phyloP scores from a whole-genome alignment of 2,888 invertebrate species.

The Sialis lutaria region DNA sequence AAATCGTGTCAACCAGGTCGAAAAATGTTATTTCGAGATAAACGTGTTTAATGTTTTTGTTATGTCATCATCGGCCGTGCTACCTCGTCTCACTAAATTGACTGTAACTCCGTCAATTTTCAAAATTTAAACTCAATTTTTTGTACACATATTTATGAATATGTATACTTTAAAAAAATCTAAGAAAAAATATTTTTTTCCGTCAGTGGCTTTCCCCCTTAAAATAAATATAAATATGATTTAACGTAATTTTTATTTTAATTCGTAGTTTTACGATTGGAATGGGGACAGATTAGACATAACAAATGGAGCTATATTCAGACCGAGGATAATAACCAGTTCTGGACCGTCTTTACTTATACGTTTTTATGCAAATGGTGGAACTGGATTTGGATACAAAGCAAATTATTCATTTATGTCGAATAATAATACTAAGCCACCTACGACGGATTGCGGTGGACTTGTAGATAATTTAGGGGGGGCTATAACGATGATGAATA shows the following conservation, averaged over 20 bases:
- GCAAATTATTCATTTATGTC: slow-evolving; percentile 34
- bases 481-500: slow-evolving; percentile 59
- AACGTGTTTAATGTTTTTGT: too few species aligned
- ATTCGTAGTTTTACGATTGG: slow-evolving; percentile 42
- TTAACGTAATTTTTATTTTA: slow-evolving; percentile 3
- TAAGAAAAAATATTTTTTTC: too few species aligned
- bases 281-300: slow-evolving; percentile 46
- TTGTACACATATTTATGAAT: too few species aligned
- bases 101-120: too few species aligned
- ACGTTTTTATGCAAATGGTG: slow-evolving; percentile 53
- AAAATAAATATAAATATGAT: too few species aligned
- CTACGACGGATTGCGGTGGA: slow-evolving; percentile 44
- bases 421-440: slow-evolving; percentile 19
- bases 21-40: too few species aligned
- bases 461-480: slow-evolving; percentile 52
- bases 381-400: slow-evolving; percentile 45
- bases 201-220: too few species aligned
- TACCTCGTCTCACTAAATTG: too few species aligned
- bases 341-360: slow-evolving; percentile 42
- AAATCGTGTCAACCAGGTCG: too few species aligned
- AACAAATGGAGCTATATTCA: slow-evolving; percentile 44
- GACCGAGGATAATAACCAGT: slow-evolving; percentile 47
- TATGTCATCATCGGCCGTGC: too few species aligned
- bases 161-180: too few species aligned
- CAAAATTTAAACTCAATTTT: too few species aligned